These are phyloP conservation scores for chimpanzee (Pan troglodytes) DNA, from an alignment of 2,113 vertebrate species.

Conservation along the genomic window NHGRI_mPanTro3-v2.1_pri NC_072404.2:55263001-55263500, in stretches of 20 bases:
- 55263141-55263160: not conserved
- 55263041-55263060: not conserved
- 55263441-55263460: not conserved
- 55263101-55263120: not conserved
- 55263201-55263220: not conserved
- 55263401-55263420: not conserved
- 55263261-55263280: not conserved
- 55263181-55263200: not conserved
- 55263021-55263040: not conserved
- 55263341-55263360: not conserved
- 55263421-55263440: not conserved
- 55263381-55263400: too few species aligned
- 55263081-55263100: not conserved
- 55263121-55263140: not conserved
- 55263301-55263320: not conserved
- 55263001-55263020: not conserved
- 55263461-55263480: not conserved
- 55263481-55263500: not conserved
- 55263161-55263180: not conserved
- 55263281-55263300: not conserved
- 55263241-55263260: not conserved
- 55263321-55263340: fast-evolving
- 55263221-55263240: not conserved
- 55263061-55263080: not conserved
- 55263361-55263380: not conserved